Evolutionary conservation across 2,113 vertebrate genomes (phyloP).

Genomic region (Mionectes macconnelli): DNA sequence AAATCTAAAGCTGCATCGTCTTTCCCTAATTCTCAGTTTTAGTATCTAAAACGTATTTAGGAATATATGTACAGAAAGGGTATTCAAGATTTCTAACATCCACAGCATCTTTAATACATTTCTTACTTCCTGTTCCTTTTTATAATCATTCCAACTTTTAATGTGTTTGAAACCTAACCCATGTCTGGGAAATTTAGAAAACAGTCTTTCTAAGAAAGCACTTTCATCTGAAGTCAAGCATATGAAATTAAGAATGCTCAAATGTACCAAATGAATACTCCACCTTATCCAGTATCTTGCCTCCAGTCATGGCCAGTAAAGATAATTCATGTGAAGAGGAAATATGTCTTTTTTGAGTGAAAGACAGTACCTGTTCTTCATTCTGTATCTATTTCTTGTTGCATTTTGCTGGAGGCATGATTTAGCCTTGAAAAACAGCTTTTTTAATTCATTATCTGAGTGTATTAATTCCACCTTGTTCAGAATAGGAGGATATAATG

Average conservation of each 20-base stretch:
- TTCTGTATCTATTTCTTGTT: neutral
- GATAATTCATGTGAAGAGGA: constrained; percentile 36
- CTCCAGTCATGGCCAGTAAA: neutral
- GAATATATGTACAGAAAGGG: neutral
- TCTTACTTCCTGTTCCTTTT: neutral
- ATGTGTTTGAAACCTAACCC: neutral
- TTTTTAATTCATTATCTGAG: neutral
- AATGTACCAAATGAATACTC: constrained; percentile 4
- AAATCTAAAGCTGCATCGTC: neutral
- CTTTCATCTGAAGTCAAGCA: constrained; percentile 36
- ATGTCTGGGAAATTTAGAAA: constrained; percentile 6
- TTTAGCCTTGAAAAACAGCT: constrained; percentile 13
- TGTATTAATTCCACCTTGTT: constrained; percentile 10
- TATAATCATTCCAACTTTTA: neutral
- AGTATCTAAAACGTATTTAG: neutral
- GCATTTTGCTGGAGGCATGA: constrained; percentile 5
- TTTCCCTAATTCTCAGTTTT: neutral
- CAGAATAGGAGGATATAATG: neutral
- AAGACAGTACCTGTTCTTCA: neutral
- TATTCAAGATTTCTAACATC: neutral
- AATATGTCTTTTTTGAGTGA: neutral
- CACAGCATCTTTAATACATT: neutral
- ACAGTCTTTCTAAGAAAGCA: neutral
- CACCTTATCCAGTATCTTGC: constrained; percentile 12
- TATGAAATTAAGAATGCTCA: constrained; percentile 2